Evolutionary conservation across 23 tunicate species (phyloP).

Genomic region (Corella eumyota): DNA sequence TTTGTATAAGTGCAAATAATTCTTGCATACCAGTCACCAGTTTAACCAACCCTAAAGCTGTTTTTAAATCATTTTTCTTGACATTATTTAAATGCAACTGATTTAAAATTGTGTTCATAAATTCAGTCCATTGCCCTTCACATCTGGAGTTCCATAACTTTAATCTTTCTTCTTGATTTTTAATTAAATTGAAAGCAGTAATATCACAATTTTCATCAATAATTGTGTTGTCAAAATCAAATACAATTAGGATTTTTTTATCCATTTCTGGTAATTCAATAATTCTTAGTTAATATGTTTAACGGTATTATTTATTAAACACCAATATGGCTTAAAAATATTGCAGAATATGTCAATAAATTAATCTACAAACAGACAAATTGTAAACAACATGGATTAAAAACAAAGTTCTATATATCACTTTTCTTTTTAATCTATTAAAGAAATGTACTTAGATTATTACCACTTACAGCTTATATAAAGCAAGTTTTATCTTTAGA

Average conservation of each 20-base stretch:
- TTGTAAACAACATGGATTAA: too few relatives aligned
- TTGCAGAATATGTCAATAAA: too few relatives aligned
- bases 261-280: too few relatives aligned
- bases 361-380: too few relatives aligned
- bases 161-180: background rate
- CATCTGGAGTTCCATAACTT: background rate
- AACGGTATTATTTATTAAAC: too few relatives aligned
- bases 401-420: too few relatives aligned
- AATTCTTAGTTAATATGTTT: too few relatives aligned
- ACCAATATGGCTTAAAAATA: too few relatives aligned
- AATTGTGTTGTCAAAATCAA: slow-evolving; percentile 4
- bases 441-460: too few relatives aligned
- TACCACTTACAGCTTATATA: too few relatives aligned
- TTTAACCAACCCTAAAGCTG: background rate
- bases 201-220: background rate
- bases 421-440: too few relatives aligned
- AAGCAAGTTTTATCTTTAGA: too few relatives aligned
- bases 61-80: background rate
- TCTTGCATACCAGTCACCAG: background rate
- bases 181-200: background rate
- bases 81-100: background rate
- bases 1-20: background rate
- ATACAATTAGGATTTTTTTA: background rate
- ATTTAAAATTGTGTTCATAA: background rate
- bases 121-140: background rate